Evolutionary conservation across 2,113 vertebrate genomes (phyloP), one percentile per base, ranked within the genome.

Genomic region (Castor canadensis): DNA sequence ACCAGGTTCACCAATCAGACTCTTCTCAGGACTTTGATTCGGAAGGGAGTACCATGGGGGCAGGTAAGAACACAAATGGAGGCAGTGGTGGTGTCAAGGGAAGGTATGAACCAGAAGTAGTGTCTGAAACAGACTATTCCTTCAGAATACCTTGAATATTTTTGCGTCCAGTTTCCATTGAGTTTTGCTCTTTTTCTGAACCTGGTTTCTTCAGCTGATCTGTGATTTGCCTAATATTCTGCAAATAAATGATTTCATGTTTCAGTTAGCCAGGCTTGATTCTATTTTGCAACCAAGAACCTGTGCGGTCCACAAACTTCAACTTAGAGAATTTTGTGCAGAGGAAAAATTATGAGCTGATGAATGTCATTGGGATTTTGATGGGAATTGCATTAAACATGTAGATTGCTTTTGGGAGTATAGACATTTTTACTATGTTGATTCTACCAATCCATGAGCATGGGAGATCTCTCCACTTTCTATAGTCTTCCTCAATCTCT

Each of bases 101-200:
- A 20, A 52, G n/a, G 6, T 1, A 2, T 30, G 1, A 5, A 19
- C 22, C 35, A 67, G n/a, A 15, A 49, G 32, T 1, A 15, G 49
- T 32, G 10, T 62, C 58, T 62, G 19, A 43, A 40, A 49, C 0
- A 9, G 26, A 66, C 20, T 16, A 13, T 26, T 49, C 9, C 38
- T 85, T 66, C 3, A 72, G 20, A 79, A 19, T 16, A 26, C 5
- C 16, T 64, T 56, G 26, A 30, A 26, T 71, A 3, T 49, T 56
- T 72, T 54, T 32, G 5, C 43, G 47, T 6, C 60, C 12, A 35
- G 1, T 56, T 84, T 49, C 54, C 9, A 26, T 26, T 72, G 38
- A 69, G 38, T 87, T 6, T 28, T 76, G 82, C 30, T 76, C 43
- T 49, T 64, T 71, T 91, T 94, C 38, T 84, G 56, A 49, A 1